Percentiles rank a stretch among this genome's conserved stretches.
Conservation (phyloP, 2,888 invertebrate genomes). For the Steinernema carpocapsae region DNA sequence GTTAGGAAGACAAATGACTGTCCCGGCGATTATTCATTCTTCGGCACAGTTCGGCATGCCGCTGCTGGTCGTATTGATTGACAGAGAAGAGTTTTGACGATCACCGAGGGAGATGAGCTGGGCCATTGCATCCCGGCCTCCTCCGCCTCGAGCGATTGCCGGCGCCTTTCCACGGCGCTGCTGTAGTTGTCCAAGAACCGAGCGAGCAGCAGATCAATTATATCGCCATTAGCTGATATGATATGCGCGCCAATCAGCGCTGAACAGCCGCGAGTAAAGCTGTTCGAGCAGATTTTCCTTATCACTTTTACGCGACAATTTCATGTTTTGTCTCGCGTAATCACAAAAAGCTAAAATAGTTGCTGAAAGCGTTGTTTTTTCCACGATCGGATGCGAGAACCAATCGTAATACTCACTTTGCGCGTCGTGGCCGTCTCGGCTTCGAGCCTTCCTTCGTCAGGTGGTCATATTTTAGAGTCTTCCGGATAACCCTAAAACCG, state of each 20-base stretch:
- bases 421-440: background rate
- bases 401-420: no score
- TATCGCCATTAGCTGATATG: conserved; percentile 33
- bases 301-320: background rate
- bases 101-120: conserved; percentile 2
- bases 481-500: conserved; percentile 26
- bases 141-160: conserved; percentile 31
- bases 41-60: conserved; percentile 4
- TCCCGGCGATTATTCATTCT: background rate
- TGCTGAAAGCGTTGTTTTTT: no score
- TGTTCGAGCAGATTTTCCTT: background rate
- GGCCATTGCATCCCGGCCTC: conserved; percentile 5
- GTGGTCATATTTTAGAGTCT: conserved; percentile 28
- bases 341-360: background rate
- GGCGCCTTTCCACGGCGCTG: background rate
- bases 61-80: conserved; percentile 22
- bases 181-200: conserved; percentile 14
- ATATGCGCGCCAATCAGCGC: conserved; percentile 31
- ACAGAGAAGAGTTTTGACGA: conserved; percentile 33
- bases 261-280: conserved; percentile 32
- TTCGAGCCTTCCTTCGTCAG: conserved; percentile 11
- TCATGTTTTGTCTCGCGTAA: background rate
- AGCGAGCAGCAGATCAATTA: conserved; percentile 21
- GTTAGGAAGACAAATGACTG: no score
- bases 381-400: no score